A percentile compares a stretch with the other conserved stretches of the same genome.
Evolutionary conservation across 2,888 invertebrate genomes (phyloP).

Genomic region (Liodrosophila aerea): DNA sequence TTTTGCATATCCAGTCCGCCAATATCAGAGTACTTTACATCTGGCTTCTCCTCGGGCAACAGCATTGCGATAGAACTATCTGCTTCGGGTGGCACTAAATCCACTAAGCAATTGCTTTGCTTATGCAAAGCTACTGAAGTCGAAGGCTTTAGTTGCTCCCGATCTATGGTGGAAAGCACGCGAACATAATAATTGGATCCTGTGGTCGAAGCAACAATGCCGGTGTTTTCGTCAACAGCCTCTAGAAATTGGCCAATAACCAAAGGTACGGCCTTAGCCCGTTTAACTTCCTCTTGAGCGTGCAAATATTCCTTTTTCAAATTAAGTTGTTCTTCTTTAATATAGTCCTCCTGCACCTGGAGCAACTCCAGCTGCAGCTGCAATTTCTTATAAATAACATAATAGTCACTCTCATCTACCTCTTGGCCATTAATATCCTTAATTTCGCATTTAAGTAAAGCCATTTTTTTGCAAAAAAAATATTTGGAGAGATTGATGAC

Average conservation of each 20-base stretch:
- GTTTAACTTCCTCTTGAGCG: conserved; percentile 98
- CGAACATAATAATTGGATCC: conserved; percentile 86
- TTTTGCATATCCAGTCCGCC: conserved; percentile 99
- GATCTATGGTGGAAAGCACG: conserved; percentile 95
- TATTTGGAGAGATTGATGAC: no score
- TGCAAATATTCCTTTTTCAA: conserved; percentile 99
- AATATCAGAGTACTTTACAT: conserved; percentile 97
- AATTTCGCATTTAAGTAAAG: background rate
- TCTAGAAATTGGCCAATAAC: conserved; percentile 99
- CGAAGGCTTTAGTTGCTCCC: conserved; percentile 97
- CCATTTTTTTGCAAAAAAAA: background rate
- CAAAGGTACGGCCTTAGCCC: conserved; percentile 99
- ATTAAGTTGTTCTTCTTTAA: conserved; percentile 99
- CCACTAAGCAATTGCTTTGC: conserved; percentile 99
- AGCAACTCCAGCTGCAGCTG: conserved; percentile 97
- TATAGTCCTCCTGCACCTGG: conserved; percentile 99
- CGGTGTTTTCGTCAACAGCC: conserved; percentile 99
- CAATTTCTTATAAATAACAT: conserved; percentile 97
- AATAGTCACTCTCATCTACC: conserved; percentile 94
- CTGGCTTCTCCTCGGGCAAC: conserved; percentile 97
- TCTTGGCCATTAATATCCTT: conserved; percentile 8
- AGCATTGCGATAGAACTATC: conserved; percentile 99
- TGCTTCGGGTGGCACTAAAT: conserved; percentile 98
- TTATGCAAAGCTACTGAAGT: conserved; percentile 99
- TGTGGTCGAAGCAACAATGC: conserved; percentile 98